phyloP scores from a whole-genome alignment of 2,113 vertebrate genomes.

The Apodemus speciosus region DNA sequence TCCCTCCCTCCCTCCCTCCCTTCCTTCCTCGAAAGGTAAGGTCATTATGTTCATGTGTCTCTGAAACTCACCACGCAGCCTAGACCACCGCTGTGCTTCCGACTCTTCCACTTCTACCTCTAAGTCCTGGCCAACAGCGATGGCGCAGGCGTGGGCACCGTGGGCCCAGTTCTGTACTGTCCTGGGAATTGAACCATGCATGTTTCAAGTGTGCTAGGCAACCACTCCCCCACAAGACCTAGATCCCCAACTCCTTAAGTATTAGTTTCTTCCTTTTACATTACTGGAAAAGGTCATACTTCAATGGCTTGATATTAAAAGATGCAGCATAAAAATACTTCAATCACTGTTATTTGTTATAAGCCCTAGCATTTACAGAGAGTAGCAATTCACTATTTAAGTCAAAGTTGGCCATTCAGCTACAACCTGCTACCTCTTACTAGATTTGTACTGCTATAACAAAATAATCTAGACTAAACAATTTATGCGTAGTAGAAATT shows the following conservation, averaged over 20 bases:
- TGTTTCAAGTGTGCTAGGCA: neutral
- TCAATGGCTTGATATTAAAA: slow-evolving; percentile 15
- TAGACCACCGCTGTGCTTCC: neutral
- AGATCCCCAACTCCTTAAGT: neutral
- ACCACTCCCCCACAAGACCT: neutral
- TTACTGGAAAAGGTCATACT: neutral
- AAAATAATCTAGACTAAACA: neutral
- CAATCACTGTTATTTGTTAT: slow-evolving; percentile 7
- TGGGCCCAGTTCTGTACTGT: neutral
- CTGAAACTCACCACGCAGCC: neutral
- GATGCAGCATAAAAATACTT: neutral
- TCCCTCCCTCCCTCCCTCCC: no score
- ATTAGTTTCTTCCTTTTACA: slow-evolving; percentile 45
- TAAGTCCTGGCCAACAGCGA: neutral
- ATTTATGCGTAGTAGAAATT: neutral
- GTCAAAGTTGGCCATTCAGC: slow-evolving; percentile 18
- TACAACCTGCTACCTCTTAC: neutral
- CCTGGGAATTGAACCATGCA: neutral
- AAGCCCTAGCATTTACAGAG: neutral
- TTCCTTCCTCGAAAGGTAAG: neutral
- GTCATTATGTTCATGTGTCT: neutral
- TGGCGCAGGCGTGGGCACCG: neutral
- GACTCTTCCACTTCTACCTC: neutral
- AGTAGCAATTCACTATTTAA: neutral
- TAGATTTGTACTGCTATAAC: neutral